Evolutionary conservation across 1,140 invertebrate genomes (phyloP).

Genomic region (Calliphora vicina): DNA sequence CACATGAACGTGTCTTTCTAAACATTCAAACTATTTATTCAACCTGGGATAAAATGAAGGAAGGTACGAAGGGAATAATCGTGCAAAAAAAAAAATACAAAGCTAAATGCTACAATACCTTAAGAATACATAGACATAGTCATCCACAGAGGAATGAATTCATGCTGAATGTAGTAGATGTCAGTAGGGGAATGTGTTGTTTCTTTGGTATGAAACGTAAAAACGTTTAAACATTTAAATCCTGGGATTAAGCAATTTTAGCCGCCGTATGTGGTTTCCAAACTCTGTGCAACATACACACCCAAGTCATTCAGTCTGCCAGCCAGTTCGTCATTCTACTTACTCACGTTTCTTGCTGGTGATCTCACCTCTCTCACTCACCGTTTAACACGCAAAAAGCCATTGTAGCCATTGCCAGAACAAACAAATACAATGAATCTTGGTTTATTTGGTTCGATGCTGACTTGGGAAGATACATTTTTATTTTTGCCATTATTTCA

Average conservation of each 20-base stretch:
- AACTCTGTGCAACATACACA: too few species aligned
- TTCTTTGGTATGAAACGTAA: background rate
- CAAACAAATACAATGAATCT: background rate
- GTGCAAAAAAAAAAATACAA: background rate
- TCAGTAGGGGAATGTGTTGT: background rate
- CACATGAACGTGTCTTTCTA: background rate
- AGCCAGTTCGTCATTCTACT: background rate
- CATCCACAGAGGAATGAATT: background rate
- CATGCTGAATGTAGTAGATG: background rate
- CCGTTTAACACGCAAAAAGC: background rate
- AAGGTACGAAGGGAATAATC: background rate
- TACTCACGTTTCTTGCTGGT: too few species aligned
- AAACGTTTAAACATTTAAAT: constrained; percentile 3
- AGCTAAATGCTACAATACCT: too few species aligned
- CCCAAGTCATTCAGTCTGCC: background rate
- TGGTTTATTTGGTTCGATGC: background rate
- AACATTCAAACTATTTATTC: background rate
- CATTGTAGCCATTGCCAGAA: background rate
- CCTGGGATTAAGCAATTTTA: constrained; percentile 42
- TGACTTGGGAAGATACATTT: background rate
- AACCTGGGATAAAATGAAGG: background rate
- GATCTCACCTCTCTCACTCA: background rate
- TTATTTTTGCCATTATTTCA: background rate
- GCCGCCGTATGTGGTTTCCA: constrained; percentile 36
- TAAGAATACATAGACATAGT: too few species aligned